A percentile compares a stretch with the other conserved stretches of the same genome.
These are phyloP conservation scores for Anoplopoma fimbria DNA, from an alignment of 2,113 vertebrate genomes.

Conservation along the genomic window DNA sequence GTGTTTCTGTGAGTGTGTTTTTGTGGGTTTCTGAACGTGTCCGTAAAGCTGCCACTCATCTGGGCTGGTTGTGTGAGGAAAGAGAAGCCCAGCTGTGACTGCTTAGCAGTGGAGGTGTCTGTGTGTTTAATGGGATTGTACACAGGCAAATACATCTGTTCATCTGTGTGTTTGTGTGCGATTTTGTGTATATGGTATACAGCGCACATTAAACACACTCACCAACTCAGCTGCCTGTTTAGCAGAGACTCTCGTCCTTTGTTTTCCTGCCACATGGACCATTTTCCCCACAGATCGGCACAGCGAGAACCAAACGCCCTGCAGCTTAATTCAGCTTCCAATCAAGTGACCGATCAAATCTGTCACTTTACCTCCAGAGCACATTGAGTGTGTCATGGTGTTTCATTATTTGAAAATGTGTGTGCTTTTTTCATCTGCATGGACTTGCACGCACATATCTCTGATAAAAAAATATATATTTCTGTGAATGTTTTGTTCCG, in stretches of 20 bases:
- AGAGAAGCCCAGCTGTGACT: constrained; percentile 71
- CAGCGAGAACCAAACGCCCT: constrained; percentile 22
- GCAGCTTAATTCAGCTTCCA: constrained; percentile 30
- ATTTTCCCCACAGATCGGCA: constrained; percentile 24
- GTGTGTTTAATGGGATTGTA: constrained; percentile 47
- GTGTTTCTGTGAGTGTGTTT: constrained; percentile 25
- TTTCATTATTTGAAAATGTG: constrained; percentile 8
- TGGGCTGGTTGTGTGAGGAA: constrained; percentile 35
- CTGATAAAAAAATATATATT: too few relatives aligned
- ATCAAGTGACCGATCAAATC: constrained; percentile 35
- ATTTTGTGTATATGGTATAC: constrained; percentile 8
- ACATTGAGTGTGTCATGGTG: not conserved
- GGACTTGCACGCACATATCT: too few relatives aligned
- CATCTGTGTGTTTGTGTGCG: constrained; percentile 16
- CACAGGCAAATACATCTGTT: not conserved
- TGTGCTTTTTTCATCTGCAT: not conserved
- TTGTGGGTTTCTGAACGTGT: constrained; percentile 49
- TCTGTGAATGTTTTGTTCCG: constrained; percentile 3
- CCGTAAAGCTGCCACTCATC: constrained; percentile 68
- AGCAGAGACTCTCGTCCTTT: constrained; percentile 39
- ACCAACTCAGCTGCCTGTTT: constrained; percentile 34
- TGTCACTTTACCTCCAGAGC: constrained; percentile 15
- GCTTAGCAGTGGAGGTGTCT: constrained; percentile 49
- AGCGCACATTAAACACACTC: not conserved
- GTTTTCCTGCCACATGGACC: constrained; percentile 43